A percentile compares a stretch with the other conserved stretches of the same genome.
Evolutionary conservation across 1,140 invertebrate genomes (phyloP).

Genomic region (Dendroctonus valens): DNA sequence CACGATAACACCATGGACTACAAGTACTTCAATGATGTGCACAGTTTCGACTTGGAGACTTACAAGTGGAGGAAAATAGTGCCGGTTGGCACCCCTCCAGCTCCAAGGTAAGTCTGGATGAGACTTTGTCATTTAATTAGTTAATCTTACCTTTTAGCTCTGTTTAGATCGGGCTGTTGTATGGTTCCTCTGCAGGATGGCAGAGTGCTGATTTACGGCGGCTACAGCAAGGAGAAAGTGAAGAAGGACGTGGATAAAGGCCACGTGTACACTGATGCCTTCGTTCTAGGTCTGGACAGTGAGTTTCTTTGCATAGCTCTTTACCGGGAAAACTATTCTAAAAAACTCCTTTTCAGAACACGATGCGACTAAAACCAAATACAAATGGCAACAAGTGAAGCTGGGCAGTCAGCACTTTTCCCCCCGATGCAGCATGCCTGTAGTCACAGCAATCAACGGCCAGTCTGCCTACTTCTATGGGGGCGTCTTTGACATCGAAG

Average conservation of each 20-base stretch:
- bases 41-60: constrained; percentile 78
- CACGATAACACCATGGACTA: constrained; percentile 85
- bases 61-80: constrained; percentile 79
- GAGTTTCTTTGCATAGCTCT: constrained; percentile 45
- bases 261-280: constrained; percentile 79
- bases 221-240: constrained; percentile 78
- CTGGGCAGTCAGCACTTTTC: constrained; percentile 64
- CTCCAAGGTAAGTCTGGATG: constrained; percentile 49
- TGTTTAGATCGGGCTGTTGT: constrained; percentile 67
- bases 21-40: constrained; percentile 87
- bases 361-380: constrained; percentile 63
- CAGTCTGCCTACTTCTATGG: constrained; percentile 68
- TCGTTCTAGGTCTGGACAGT: constrained; percentile 68
- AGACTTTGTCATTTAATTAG: no score
- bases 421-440: constrained; percentile 66
- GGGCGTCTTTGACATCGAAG: constrained; percentile 80
- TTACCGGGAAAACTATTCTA: background rate
- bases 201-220: constrained; percentile 78
- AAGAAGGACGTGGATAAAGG: constrained; percentile 83
- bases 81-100: constrained; percentile 62
- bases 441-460: constrained; percentile 51
- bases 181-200: constrained; percentile 63
- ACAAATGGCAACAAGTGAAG: constrained; percentile 75
- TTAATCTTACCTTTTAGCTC: background rate
- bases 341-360: constrained; percentile 54